Evolutionary conservation across 2,113 vertebrate species (phyloP), one percentile per base, ranked within the genome.

Genomic region (Chaetura pelagica): DNA sequence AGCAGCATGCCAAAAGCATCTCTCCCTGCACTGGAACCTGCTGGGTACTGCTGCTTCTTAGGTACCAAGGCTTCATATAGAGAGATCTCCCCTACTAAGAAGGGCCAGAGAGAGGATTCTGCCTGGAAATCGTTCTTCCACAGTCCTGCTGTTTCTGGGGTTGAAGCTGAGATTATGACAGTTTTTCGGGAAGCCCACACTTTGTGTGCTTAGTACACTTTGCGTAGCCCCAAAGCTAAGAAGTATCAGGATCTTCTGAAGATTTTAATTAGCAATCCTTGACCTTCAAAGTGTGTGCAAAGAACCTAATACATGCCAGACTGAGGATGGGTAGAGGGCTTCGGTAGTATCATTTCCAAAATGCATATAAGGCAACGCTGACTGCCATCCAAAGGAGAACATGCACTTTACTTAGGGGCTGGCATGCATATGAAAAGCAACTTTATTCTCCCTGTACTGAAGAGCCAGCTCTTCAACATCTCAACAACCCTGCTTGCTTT

Each of bases 401-500:
- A 40, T 9, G 54, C 58, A 72, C 78, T 90, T 92, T 54, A 79
- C 30, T 55, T 67, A 94, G 21, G 62, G 75, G 32, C 84, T 94
- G 87, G 87, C 87, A 93, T 57, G 93, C 91, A 78, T 87, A 93
- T 91, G 84, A 94, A 97, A 94, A 97, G 95, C 97, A 96, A 96
- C 74, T 74, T 34, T 71, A 84, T 92, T 91, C 92, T 96, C 94
- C 87, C 78, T 72, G 72, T 84, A 83, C 77, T 59, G 38, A 68
- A 88, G 44, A 89, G 96, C 92, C 89, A 96, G 64, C 72, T 93
- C 89, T 96, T 84, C 92, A 96, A 97, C 80, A 97, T 90, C 52
- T 79, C 94, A 97, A 96, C 64, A 97, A 96, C 72, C 26, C 76
- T 93, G 95, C 96, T 97, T 98, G 96, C 90, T 94, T 95, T 96